A percentile compares a stretch with the other conserved stretches of the same genome.
Evolutionary conservation across 1,140 invertebrate species (phyloP).

Genomic region (Drosophila teissieri): DNA sequence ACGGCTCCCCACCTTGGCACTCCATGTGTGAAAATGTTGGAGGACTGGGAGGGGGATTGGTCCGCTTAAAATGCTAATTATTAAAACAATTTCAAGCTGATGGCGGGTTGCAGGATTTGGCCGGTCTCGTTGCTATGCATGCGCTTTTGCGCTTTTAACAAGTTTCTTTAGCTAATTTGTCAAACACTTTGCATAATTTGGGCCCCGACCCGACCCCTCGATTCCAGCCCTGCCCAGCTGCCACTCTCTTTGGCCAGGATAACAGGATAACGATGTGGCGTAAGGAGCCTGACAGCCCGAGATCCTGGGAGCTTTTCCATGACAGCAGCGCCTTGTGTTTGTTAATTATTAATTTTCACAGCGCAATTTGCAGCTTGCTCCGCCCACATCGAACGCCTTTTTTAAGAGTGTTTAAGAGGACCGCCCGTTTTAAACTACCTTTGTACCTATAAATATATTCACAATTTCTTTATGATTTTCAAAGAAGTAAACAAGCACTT

Average conservation of each 20-base stretch:
- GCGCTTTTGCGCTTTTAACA: conserved; percentile 78
- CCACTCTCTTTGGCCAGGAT: conserved; percentile 25
- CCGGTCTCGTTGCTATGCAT: conserved; percentile 73
- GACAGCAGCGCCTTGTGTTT: conserved; percentile 44
- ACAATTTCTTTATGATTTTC: no score
- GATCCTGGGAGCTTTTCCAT: conserved; percentile 12
- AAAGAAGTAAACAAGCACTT: no score
- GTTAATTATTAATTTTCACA: conserved; percentile 55
- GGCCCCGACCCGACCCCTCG: conserved; percentile 5
- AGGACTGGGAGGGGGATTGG: background rate
- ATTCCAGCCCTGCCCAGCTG: background rate
- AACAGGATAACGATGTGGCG: conserved; percentile 49
- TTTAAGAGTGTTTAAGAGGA: conserved; percentile 2
- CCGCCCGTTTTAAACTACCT: background rate
- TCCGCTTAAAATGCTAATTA: conserved; percentile 69
- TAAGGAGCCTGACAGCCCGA: conserved; percentile 5
- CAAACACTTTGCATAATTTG: conserved; percentile 83
- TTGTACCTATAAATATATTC: no score
- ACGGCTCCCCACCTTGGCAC: background rate
- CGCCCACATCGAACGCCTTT: conserved; percentile 21
- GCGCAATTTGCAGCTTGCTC: conserved; percentile 31
- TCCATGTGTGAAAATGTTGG: background rate
- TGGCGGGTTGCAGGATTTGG: conserved; percentile 52
- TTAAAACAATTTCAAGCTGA: conserved; percentile 75
- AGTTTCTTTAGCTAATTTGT: conserved; percentile 81